Evolutionary conservation across 2,797 vertebrate genomes (phyloP).

Genomic region (Platyrinchus mystaceus): DNA sequence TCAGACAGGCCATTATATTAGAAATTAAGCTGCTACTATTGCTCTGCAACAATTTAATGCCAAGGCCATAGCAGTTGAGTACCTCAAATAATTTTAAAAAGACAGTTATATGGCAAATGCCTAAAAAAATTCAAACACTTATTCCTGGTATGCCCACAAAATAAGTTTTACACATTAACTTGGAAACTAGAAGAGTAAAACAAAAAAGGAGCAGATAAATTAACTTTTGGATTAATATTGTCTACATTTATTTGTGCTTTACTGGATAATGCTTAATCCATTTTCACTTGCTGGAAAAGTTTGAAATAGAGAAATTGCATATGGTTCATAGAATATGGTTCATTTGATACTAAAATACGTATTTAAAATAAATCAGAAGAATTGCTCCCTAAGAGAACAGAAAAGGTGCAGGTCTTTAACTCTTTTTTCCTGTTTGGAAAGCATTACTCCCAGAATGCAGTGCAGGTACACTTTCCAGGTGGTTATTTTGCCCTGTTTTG

Average conservation of each 20-base stretch:
- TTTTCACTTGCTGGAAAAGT: background rate
- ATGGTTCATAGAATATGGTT: background rate
- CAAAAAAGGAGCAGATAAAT: background rate
- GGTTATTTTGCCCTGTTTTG: background rate
- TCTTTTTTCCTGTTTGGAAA: background rate
- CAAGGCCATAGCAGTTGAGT: background rate
- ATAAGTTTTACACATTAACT: background rate
- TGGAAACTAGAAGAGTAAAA: background rate
- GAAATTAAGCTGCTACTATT: background rate
- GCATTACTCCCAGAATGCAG: background rate
- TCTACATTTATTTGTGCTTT: background rate
- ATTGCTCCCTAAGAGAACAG: background rate
- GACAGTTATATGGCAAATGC: background rate
- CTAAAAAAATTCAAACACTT: background rate
- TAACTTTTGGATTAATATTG: background rate
- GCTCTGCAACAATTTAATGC: background rate
- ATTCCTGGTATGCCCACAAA: background rate
- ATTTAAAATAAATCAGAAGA: background rate
- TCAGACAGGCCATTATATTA: background rate
- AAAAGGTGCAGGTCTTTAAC: background rate
- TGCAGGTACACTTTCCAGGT: background rate
- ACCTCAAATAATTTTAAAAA: background rate
- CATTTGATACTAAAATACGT: background rate
- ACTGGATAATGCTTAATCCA: background rate
- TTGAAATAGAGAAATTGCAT: background rate